A percentile compares a stretch with the other conserved stretches of the same genome.
These are phyloP conservation scores for Lasioglossum villosulum DNA, from an alignment of 2,888 invertebrate genomes.

Conservation along the genomic window DNA sequence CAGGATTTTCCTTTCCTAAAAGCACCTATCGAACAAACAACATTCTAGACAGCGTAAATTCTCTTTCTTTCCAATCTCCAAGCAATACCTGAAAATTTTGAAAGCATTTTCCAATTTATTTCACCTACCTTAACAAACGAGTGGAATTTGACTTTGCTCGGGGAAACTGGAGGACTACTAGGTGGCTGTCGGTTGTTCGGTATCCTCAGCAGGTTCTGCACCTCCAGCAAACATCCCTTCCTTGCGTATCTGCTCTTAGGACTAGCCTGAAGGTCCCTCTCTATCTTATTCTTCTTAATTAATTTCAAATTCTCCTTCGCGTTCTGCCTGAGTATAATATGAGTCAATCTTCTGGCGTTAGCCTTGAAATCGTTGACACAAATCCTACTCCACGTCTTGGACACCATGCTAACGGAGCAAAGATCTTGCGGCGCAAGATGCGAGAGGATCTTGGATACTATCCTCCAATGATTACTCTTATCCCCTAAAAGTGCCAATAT, in stretches of 20 bases:
- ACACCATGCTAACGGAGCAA: constrained; percentile 82
- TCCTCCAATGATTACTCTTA: constrained; percentile 80
- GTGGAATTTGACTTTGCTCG: constrained; percentile 83
- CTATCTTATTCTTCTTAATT: constrained; percentile 75
- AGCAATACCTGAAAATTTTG: background rate
- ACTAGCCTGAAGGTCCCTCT: constrained; percentile 71
- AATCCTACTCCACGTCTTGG: constrained; percentile 81
- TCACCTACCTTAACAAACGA: constrained; percentile 83
- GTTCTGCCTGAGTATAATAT: constrained; percentile 77
- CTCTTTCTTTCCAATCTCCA: background rate
- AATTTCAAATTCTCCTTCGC: constrained; percentile 81
- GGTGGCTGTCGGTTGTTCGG: constrained; percentile 73
- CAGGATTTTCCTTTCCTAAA: background rate
- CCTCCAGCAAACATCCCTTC: constrained; percentile 78
- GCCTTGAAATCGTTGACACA: constrained; percentile 78
- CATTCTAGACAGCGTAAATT: background rate
- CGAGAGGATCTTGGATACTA: constrained; percentile 81
- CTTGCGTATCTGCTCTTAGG: constrained; percentile 77
- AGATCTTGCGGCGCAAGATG: constrained; percentile 81
- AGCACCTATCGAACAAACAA: background rate
- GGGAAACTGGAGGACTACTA: constrained; percentile 83
- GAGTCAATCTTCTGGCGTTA: constrained; percentile 76
- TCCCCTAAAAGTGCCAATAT: constrained; percentile 81
- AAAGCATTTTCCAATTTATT: background rate
- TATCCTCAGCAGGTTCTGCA: constrained; percentile 78